A percentile compares a stretch with the other conserved stretches of the same genome.
Conservation (phyloP, 2,797 vertebrate genomes). For the Chelonia mydas region DNA sequence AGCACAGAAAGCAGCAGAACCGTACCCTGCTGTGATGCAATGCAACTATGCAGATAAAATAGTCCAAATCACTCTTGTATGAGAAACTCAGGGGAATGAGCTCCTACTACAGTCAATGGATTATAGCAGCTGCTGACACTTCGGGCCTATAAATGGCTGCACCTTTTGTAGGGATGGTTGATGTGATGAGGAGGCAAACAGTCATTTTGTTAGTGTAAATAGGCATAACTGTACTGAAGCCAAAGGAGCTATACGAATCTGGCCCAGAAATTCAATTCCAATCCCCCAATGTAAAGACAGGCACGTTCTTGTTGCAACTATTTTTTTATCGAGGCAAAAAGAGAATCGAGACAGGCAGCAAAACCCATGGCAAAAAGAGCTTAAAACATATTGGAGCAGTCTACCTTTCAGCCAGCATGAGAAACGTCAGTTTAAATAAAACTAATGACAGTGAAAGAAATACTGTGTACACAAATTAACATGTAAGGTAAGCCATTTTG, state of each 20-base stretch:
- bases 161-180: rapidly evolving
- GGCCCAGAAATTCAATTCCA: background rate
- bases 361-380: background rate
- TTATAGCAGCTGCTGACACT: background rate
- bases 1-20: background rate
- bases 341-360: background rate
- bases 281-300: background rate
- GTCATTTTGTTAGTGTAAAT: background rate
- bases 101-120: background rate
- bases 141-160: background rate
- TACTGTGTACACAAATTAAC: background rate
- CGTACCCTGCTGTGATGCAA: background rate
- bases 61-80: background rate
- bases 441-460: conserved; percentile 5
- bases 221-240: background rate
- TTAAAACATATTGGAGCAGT: conserved; percentile 1
- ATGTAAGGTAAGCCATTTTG: conserved; percentile 44
- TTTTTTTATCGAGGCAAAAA: conserved; percentile 7
- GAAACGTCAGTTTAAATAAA: conserved; percentile 53
- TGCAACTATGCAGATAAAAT: background rate
- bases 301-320: background rate
- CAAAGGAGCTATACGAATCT: background rate
- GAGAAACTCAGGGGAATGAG: background rate
- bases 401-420: conserved; percentile 4
- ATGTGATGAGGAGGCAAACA: background rate